Percentiles rank a stretch among this genome's conserved stretches.
phyloP scores from a whole-genome alignment of 2,113 vertebrate genomes.

The Salvelinus namaycush region DNA sequence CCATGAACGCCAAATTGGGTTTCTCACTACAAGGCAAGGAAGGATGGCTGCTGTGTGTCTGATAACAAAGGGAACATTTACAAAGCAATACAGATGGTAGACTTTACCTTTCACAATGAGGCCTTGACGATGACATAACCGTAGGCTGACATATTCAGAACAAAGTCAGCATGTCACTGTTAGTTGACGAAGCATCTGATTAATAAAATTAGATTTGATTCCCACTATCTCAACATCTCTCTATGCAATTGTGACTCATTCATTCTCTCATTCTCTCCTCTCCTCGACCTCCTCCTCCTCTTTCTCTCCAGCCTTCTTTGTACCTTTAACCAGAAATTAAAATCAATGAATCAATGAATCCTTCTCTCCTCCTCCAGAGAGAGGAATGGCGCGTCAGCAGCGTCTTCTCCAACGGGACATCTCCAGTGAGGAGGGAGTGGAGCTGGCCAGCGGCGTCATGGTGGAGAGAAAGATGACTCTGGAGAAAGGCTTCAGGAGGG shows the following conservation, averaged over 20 bases:
- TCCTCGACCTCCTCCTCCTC: background rate
- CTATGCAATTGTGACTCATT: background rate
- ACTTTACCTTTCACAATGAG: no score
- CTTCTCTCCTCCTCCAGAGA: slow-evolving; percentile 57
- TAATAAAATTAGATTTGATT: no score
- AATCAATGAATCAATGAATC: background rate
- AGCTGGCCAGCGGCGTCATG: slow-evolving; percentile 77
- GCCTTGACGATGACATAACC: no score
- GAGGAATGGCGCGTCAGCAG: slow-evolving; percentile 68
- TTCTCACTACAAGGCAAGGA: slow-evolving; percentile 75
- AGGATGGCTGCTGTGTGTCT: background rate
- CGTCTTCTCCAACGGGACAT: slow-evolving; percentile 71
- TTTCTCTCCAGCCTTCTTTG: background rate
- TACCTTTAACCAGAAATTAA: background rate
- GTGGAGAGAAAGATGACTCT: slow-evolving; percentile 81
- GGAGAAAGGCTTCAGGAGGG: slow-evolving; percentile 70
- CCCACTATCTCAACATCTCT: no score
- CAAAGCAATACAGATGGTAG: no score
- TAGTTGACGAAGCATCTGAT: no score
- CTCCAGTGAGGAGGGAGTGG: slow-evolving; percentile 63
- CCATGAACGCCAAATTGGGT: slow-evolving; percentile 69
- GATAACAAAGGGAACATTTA: no score
- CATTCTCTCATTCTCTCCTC: no score
- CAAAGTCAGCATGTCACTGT: no score
- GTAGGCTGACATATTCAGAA: no score